Base-by-base conservation (phyloP, 2,797 vertebrate species). In the Sebastiscus tertius region DNA sequence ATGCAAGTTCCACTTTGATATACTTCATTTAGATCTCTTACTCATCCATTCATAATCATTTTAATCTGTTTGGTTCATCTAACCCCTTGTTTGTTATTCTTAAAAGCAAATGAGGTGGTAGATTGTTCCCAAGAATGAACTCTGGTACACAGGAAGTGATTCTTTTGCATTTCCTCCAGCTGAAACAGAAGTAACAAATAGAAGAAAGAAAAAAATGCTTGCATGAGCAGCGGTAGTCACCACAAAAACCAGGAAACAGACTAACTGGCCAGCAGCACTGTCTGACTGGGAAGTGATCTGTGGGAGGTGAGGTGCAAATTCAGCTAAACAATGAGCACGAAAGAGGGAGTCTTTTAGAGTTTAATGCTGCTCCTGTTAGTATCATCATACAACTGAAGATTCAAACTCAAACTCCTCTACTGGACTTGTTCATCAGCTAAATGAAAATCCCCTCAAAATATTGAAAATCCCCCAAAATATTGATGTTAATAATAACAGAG, bases 231-330 rank as follows among this genome's bases (percentile, higher is more conserved):
- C 42, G 1, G 18, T 2, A 59, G 71, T 62, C 24, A 72, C 85
- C 90, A 88, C 86, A 87, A 75, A 92, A 88, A 87, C 67, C 70
- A 90, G 88, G 89, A 93, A 93, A 72, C 78, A 79, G 83, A 78
- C 75, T 62, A 12, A 24, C 18, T 62, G 72, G 55, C 65, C 62
- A 60, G 56, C 68, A 68, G 16, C 58, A 64, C 72, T 62, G 79
- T 83, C 78, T 83, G 84, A 81, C 49, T 84, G 84, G 77, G 83
- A 89, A 88, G 82, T 84, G 76, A 86, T 81, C 59, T 60, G 7
- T 80, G 49, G 11, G 60, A 71, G 42, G 31, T 16, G 54, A 85
- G 26, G 69, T 27, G 34, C 46, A 60, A 49, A 75, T 72, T 85
- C 72, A 77, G 70, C 72, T 67, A 33, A 83, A 86, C 60, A 80